Base-by-base conservation (phyloP, 2,113 vertebrate species). In the Megaceryle maxima region DNA sequence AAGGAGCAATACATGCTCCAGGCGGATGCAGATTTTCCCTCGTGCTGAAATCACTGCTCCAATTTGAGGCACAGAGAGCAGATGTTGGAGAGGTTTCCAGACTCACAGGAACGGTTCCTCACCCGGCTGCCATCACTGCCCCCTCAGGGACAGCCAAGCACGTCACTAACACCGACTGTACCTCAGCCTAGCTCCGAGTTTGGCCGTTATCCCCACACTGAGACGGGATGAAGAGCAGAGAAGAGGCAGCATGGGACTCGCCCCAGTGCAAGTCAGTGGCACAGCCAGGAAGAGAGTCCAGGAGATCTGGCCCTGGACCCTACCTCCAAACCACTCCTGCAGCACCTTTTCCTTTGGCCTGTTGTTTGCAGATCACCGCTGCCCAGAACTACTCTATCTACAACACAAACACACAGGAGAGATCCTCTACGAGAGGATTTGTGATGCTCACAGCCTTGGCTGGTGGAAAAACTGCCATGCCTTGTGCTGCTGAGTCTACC, bases 311-410 rank as follows among this genome's bases (percentile, higher is more conserved):
- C 18, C 28, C 62, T 10, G 68, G 70, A 5, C 72, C 13, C 35
- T 10, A 13, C 70, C 82, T 20, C 56, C 68, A 43, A 76, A n/a
- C 18, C 41, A 8, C 44, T 5, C 2, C 35, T 11, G 62, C 70
- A 56, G 73, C 56, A 29, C 12, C 4, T 1, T 6, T 21, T 35
- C 73, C 57, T 31, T 41, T 10, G 10, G 4, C 33, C 43, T 33
- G 48, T 0, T 11, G 15, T 5, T n/a, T 19, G 12, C 1, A 33
- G 78, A 46, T 50, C 39, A 0, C 28, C 4, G 16, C 74, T 53
- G 67, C 67, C n/a, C 7, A 13, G 26, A 69, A 9, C 22, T 35
- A 1, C 53, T 1, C 6, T 4, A 9, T 7, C 60, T 13, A 9
- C 3, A 56, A 33, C 51, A 41, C 33, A 17, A 50, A 21, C 63